Evolutionary conservation across 2,797 vertebrate species (phyloP), one percentile per base, ranked within the genome.

Genomic region (Takifugu rubripes): DNA sequence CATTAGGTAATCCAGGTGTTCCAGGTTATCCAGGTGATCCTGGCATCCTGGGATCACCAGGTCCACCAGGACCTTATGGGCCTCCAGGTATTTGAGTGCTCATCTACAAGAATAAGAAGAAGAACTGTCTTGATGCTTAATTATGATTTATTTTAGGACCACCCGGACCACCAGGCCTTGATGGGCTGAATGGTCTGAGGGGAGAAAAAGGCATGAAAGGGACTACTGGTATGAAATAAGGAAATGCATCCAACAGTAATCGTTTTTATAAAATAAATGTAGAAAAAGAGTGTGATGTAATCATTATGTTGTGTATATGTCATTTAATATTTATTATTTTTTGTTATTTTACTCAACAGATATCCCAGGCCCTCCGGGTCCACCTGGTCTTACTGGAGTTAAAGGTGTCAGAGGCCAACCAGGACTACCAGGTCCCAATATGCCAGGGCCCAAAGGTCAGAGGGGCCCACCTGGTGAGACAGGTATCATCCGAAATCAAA

Each of bases 171-270:
- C 71, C 61, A 42, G 87, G 86, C 53, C 57, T 87, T 26, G 36
- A 77, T 67, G 87, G 87, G 60, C 54, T 89, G 26, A 17, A 89
- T 72, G 86, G 86, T 5, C 78, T 89, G 6, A 67, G 36, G 69
- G 87, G 87, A 51, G 50, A 74, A 45, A 78, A 78, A 10, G 87
- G 86, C 24, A 63, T 69, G 7, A 84, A 74, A 17, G 86, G 85
- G 63, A 29, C 50, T 58, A 70, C 7, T 42, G 79, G 87, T 88
- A 76, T 77, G 59, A 56, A 2, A 47, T 26, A 3, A 17, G 12
- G 21, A 45, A 26, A 24, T 36, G 42, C 16, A 16, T n/a, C 3
- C 14, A 43, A 53, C 12, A 17, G 11, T 27, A 7, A 56, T 49
- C 10, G 3, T 43, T 29, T 49, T 25, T 16, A 3, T 16, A 49